Evolutionary conservation across 2,113 vertebrate genomes (phyloP).

Genomic region (Raja brachyura): DNA sequence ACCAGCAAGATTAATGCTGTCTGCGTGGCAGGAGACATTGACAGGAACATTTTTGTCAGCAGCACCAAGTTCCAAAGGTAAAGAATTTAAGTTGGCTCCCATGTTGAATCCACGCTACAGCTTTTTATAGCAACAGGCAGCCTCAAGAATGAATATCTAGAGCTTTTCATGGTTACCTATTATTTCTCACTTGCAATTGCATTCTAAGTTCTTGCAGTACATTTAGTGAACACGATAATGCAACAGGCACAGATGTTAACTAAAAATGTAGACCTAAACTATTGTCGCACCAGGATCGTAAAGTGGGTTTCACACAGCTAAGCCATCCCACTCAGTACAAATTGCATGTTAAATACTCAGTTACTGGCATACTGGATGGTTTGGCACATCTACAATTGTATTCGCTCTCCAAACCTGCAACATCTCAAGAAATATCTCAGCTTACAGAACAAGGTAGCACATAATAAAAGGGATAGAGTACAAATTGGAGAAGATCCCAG

Average conservation of each 20-base stretch:
- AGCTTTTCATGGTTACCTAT: background rate
- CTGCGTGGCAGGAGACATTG: background rate
- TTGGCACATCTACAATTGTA: no score
- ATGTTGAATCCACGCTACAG: no score
- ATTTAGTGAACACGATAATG: background rate
- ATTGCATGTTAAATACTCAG: no score
- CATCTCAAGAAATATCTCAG: no score
- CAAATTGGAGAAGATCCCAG: no score
- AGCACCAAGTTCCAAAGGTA: background rate
- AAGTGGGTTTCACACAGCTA: no score
- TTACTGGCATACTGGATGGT: no score
- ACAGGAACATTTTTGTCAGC: background rate
- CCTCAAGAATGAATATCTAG: background rate
- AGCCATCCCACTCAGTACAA: no score
- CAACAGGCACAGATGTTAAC: background rate
- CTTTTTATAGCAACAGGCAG: background rate
- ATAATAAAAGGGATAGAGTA: no score
- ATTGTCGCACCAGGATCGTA: no score
- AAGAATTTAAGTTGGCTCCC: background rate
- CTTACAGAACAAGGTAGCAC: no score
- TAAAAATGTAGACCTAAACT: background rate
- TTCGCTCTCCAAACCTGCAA: no score
- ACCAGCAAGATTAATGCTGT: background rate
- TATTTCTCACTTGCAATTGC: background rate
- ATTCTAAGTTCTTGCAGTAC: background rate